Evolutionary conservation across 53 echinoderm and acorn worm species (phyloP).

Genomic region (Apostichopus leukothele): DNA sequence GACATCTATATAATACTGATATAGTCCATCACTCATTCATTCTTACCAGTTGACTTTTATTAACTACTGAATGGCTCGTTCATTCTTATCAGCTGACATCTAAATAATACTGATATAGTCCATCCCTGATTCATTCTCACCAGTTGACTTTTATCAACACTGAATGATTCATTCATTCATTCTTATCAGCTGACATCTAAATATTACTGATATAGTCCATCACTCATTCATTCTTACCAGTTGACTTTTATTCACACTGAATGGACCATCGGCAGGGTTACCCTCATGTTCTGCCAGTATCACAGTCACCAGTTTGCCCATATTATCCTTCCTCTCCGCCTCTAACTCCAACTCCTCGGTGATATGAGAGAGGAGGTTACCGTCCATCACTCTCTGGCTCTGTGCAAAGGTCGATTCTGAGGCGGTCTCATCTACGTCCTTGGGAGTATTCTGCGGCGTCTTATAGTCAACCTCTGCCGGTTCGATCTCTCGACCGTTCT

Average conservation of each 20-base stretch:
- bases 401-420: constrained; percentile 34
- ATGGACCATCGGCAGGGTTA: constrained; percentile 72
- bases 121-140: constrained; percentile 42
- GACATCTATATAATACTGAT: no score
- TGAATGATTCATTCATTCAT: constrained; percentile 63
- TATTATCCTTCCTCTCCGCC: constrained; percentile 3
- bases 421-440: constrained; percentile 46
- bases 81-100: neutral
- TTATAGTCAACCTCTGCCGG: constrained; percentile 49
- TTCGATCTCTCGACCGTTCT: constrained; percentile 72
- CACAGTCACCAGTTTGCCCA: constrained; percentile 59
- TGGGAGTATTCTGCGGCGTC: neutral
- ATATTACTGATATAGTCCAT: neutral
- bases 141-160: constrained; percentile 72
- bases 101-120: neutral
- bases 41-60: no score
- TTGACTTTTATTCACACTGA: constrained; percentile 70
- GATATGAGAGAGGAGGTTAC: constrained; percentile 64
- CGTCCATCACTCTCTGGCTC: constrained; percentile 3
- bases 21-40: no score
- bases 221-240: constrained; percentile 56
- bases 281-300: constrained; percentile 85
- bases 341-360: constrained; percentile 65
- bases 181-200: neutral
- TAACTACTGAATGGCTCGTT: no score